phyloP scores from a whole-genome alignment of 2,113 vertebrate species.

The Rhipidura dahli region DNA sequence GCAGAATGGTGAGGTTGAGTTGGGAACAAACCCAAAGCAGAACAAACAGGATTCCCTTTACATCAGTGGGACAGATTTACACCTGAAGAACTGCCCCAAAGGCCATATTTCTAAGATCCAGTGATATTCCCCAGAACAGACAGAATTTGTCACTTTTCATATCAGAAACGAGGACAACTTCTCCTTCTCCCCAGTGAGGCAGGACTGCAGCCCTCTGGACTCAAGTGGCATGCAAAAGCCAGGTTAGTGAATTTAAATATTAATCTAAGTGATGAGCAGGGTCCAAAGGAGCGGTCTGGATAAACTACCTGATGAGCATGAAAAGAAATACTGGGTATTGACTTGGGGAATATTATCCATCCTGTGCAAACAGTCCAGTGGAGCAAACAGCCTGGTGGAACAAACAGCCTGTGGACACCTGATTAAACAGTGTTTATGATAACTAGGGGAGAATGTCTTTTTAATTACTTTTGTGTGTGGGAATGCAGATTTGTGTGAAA shows the following conservation, averaged over 20 bases:
- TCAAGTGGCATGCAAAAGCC: background rate
- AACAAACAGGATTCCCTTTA: background rate
- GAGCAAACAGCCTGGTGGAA: background rate
- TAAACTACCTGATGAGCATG: background rate
- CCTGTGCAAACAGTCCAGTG: background rate
- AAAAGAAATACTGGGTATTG: background rate
- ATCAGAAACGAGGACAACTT: background rate
- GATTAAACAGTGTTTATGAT: constrained; percentile 31
- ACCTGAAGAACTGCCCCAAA: background rate
- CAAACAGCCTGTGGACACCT: constrained; percentile 24
- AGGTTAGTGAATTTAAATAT: background rate
- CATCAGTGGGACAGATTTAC: background rate
- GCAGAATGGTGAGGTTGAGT: rapidly evolving
- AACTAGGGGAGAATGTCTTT: background rate
- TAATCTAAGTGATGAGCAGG: background rate
- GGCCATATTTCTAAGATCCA: background rate
- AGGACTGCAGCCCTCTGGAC: background rate
- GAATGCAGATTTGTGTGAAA: background rate
- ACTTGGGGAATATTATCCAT: background rate
- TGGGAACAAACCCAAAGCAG: background rate
- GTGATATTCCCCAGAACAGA: rapidly evolving
- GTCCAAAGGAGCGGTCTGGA: background rate
- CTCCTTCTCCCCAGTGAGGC: background rate
- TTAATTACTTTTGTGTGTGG: background rate
- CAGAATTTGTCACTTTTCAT: background rate